phyloP scores from a whole-genome alignment of 2,888 invertebrate species.

The Parascotia fuliginaria region DNA sequence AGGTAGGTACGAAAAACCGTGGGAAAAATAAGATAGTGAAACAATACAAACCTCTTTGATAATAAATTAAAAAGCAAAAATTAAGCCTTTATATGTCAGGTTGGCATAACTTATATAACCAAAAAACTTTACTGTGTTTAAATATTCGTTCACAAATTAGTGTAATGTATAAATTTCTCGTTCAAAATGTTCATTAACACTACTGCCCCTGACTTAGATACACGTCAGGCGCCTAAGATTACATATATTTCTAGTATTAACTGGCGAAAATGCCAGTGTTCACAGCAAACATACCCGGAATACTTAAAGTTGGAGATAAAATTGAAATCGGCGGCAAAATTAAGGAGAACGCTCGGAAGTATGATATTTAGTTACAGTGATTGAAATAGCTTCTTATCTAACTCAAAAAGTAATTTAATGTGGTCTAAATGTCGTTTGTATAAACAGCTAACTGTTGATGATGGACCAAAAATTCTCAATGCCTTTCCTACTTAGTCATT shows the following conservation, averaged over 20 bases:
- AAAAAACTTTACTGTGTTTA: constrained; percentile 34
- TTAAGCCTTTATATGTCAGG: constrained; percentile 18
- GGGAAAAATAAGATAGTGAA: too few relatives aligned
- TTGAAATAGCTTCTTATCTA: too few relatives aligned
- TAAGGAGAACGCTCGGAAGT: constrained; percentile 80
- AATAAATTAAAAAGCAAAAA: constrained; percentile 18
- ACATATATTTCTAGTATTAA: constrained; percentile 29
- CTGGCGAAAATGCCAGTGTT: constrained; percentile 74
- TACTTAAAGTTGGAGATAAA: constrained; percentile 74
- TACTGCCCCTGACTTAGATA: constrained; percentile 57
- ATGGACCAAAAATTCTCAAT: too few relatives aligned
- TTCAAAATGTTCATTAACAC: constrained; percentile 73
- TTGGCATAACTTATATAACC: constrained; percentile 37
- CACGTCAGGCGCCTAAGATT: constrained; percentile 47
- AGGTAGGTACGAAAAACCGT: too few relatives aligned
- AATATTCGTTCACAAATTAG: constrained; percentile 46
- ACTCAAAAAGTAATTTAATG: too few relatives aligned
- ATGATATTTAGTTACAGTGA: too few relatives aligned
- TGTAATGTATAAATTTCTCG: constrained; percentile 75
- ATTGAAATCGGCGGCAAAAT: constrained; percentile 82
- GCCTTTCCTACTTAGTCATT: too few relatives aligned
- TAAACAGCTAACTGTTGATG: too few relatives aligned
- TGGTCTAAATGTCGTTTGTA: too few relatives aligned
- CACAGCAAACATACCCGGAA: constrained; percentile 73
- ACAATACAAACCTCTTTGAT: constrained; percentile 1